phyloP scores from a whole-genome alignment of 2,888 invertebrate genomes.

The Agonopterix arenella region DNA sequence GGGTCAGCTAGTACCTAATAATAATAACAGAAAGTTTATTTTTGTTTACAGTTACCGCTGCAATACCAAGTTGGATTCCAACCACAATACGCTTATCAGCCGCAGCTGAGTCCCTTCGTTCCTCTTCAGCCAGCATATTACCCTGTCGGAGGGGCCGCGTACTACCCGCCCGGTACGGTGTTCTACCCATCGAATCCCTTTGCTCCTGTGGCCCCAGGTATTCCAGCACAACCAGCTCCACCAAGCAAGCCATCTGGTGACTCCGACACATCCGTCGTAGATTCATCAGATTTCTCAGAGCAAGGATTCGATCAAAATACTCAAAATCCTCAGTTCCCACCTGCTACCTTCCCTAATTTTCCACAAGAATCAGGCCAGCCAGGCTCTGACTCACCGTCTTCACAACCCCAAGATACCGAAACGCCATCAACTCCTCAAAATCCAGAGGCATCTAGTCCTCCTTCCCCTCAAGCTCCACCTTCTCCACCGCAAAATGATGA shows the following conservation, averaged over 20 bases:
- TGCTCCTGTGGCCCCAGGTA: constrained; percentile 21
- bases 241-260: constrained; percentile 38
- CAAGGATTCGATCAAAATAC: constrained; percentile 25
- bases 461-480: not conserved
- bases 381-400: not conserved
- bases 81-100: constrained; percentile 46
- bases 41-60: constrained; percentile 42
- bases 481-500: constrained; percentile 6
- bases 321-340: constrained; percentile 19
- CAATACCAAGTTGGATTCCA: constrained; percentile 35
- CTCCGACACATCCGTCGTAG: constrained; percentile 54
- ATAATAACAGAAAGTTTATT: not conserved
- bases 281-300: constrained; percentile 48
- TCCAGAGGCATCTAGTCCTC: not conserved
- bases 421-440: not conserved
- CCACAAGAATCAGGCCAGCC: constrained; percentile 1
- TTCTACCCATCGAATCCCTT: constrained; percentile 34
- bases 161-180: constrained; percentile 34
- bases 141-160: constrained; percentile 35
- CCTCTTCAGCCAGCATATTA: constrained; percentile 39
- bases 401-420: constrained; percentile 7
- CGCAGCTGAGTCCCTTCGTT: constrained; percentile 35
- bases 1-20: no score
- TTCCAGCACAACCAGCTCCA: constrained; percentile 16
- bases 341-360: constrained; percentile 18